Base-by-base conservation (phyloP, 2,797 vertebrate genomes). In the Octomys mimax region DNA sequence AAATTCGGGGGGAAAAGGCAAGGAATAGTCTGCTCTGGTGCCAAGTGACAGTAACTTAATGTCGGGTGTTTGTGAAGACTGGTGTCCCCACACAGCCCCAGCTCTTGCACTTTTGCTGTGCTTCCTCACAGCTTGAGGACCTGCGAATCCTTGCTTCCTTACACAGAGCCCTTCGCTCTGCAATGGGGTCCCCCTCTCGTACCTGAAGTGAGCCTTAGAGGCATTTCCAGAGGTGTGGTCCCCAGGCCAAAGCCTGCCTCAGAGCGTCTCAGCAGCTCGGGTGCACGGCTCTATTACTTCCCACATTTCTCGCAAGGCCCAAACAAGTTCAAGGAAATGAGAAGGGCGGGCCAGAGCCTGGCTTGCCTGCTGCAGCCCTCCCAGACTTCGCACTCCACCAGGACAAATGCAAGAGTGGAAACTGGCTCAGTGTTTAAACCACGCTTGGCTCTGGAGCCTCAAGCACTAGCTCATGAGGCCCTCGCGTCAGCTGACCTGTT, bases 261-360 rank as follows among this genome's bases (percentile, higher is more conserved):
- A 28, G 85, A 10, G 42, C 83, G n/a, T 86, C 77, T 78, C 95
- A 95, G 83, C 31, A 95, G n/a, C 54, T 85, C 87, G 52, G 31
- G 18, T 62, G 18, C 52, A 61, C 33, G n/a, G 28, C 78, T 64
- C 42, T 85, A 39, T 91, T 88, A 94, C 87, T 95, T 96, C 31
- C 61, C 26, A 77, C 70, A 81, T 91, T 88, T 85, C 82, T 57
- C 26, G 66, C 91, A 94, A 66, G 96, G 95, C 26, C 68, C 95
- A 96, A 42, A 89, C 90, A 92, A 95, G 73, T n/a, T 91, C 59
- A 52, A 46, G 78, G 95, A 94, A 93, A 84, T 92, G 61, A 94
- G 89, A 52, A 82, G 52, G 71, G 61, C 81, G 79, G n/a, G 26
- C 22, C 70, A 87, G 61, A 52, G 61, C 10, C 64, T 84, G 61